These are phyloP conservation scores for Arctocebus calabarensis DNA, from an alignment of 2,797 vertebrate species.

Conservation along the genomic window DNA sequence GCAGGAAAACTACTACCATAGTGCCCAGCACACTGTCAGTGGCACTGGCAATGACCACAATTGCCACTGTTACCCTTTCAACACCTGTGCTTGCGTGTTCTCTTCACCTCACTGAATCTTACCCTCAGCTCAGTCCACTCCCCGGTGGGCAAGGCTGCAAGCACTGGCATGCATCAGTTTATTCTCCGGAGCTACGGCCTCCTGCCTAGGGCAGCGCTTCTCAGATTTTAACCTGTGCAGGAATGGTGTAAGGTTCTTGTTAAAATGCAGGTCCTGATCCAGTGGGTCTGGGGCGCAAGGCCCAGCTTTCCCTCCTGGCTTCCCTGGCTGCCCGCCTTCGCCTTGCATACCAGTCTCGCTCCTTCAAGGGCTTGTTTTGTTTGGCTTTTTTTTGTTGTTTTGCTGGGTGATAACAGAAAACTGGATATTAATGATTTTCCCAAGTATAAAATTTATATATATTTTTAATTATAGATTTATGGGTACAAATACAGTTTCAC, in stretches of 20 bases:
- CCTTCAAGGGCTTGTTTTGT: background rate
- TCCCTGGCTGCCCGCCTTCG: accelerated
- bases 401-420: conserved; percentile 21
- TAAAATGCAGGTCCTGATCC: background rate
- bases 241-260: background rate
- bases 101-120: background rate
- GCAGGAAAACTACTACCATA: background rate
- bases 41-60: background rate
- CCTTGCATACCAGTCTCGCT: background rate
- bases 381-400: background rate
- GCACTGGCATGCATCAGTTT: background rate
- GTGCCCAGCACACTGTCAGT: background rate
- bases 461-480: background rate
- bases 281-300: background rate
- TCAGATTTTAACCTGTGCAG: background rate
- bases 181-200: background rate
- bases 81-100: background rate
- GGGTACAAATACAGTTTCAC: background rate
- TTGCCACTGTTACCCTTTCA: background rate
- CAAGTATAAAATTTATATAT: background rate
- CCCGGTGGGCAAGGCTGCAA: background rate
- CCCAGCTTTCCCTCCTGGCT: background rate
- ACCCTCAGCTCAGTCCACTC: background rate
- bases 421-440: background rate
- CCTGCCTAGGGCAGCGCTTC: background rate